Conservation (phyloP, 2,888 invertebrate genomes). For the Poecilus cupreus region DNA sequence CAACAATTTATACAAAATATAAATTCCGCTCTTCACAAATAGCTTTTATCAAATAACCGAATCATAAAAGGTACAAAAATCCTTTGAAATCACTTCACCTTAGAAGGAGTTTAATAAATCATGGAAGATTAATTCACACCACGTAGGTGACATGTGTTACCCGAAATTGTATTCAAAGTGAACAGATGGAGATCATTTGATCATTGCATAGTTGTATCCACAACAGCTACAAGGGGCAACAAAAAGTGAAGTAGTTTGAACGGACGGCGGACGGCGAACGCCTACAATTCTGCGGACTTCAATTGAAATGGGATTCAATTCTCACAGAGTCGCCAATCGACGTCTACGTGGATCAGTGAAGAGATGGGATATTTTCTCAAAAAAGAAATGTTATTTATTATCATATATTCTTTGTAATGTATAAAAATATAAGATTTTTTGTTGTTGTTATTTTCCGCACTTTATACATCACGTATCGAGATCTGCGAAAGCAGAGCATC, state of each 20-base stretch:
- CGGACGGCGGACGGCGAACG: background rate
- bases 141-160: conserved; percentile 5
- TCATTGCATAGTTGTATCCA: conserved; percentile 12
- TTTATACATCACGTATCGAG: too few species aligned
- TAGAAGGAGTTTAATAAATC: background rate
- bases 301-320: background rate
- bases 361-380: too few species aligned
- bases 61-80: background rate
- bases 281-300: background rate
- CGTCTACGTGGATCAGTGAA: too few species aligned
- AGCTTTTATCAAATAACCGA: background rate
- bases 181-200: conserved; percentile 9
- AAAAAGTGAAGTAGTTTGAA: background rate
- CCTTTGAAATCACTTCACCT: background rate
- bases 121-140: conserved; percentile 20
- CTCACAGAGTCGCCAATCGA: too few species aligned
- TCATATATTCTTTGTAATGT: too few species aligned
- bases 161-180: background rate
- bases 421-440: too few species aligned
- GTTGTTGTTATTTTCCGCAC: too few species aligned
- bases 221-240: background rate
- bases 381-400: too few species aligned
- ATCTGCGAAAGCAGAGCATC: too few species aligned
- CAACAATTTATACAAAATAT: background rate
- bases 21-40: background rate